Percentiles rank a stretch among this genome's conserved stretches.
phyloP scores from a whole-genome alignment of 2,113 vertebrate genomes.

The Melanostigma gelatinosum region DNA sequence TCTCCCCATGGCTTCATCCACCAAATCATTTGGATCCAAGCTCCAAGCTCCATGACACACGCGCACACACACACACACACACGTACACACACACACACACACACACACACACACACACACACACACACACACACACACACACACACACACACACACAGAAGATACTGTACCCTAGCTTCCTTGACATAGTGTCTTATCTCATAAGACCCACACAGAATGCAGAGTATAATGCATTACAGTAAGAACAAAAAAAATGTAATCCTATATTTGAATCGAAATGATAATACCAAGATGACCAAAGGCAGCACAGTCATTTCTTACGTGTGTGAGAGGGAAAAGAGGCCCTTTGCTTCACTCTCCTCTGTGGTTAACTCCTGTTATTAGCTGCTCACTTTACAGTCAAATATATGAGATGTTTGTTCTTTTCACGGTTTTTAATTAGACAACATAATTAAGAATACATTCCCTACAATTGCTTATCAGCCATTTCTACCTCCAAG shows the following conservation, averaged over 20 bases:
- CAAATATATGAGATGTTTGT: not conserved
- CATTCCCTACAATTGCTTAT: constrained; percentile 1
- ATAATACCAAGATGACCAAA: not conserved
- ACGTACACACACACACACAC: constrained; percentile 6
- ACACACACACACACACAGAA: not conserved
- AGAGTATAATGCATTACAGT: not conserved
- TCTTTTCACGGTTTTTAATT: constrained; percentile 13
- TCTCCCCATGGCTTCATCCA: constrained; percentile 35
- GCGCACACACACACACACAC: not conserved
- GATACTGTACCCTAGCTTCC: constrained; percentile 40
- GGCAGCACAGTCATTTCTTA: not conserved
- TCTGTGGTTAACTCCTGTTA: not conserved
- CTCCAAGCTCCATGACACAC: constrained; percentile 12
- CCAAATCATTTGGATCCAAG: constrained; percentile 40
- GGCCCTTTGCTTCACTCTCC: not conserved
- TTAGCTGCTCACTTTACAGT: constrained; percentile 7
- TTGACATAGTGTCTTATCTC: constrained; percentile 33
- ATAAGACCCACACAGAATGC: not conserved
- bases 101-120: not conserved
- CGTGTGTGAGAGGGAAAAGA: not conserved
- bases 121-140: not conserved
- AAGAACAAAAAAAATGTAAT: not conserved
- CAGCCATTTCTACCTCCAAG: not conserved
- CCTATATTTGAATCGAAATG: constrained; percentile 17
- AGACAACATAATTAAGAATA: constrained; percentile 8